Base-by-base conservation (phyloP, 2,888 invertebrate species). In the Chromoteleia sp. region DNA sequence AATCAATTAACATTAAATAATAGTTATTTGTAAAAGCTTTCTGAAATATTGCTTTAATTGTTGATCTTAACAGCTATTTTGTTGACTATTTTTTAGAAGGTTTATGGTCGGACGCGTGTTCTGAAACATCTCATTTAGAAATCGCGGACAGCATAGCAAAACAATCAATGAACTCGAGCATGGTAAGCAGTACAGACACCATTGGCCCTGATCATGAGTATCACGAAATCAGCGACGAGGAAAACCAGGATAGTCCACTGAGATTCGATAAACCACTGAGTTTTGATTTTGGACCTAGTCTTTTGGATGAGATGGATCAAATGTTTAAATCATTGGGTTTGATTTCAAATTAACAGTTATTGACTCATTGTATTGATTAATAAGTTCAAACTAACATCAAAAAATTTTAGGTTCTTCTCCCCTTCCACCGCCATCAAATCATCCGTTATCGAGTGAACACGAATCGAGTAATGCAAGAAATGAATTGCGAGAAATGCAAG, bases 281-380 rank as follows among this genome's bases (percentile, higher is more conserved):
- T 84, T 93, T 96, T 83, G 97, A 97, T 89, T 95, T 97, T 88
- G 97, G 98, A 3, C 97, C 97, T 10, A 98, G 98, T 81, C 93
- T 99, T 61, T 93, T 98, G 89, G 98, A 98, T 87, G 97, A 97
- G 91, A 96, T 97, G 94, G 96, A 96, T 87, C 96, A 97, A 68
- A 97, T 98, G 93, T 96, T 98, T 88, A 93, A 89, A 86, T 93
- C 93, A 3, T 91, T 93, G 63, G 93, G 92, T 86, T 91, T 29
- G 21, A 36, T n/a, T 7, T 14, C 3, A 41, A 41, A 14, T 14
- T 8, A 33, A 14, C 12, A 33, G 5, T 12, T 50, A 50, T n/a
- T n/a, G n/a, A n/a, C n/a, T n/a, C 2, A 12, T 50, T 19, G 10
- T 19, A 50, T n/a, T 21, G 5, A 48, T 48, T 39, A 14, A 17